Evolutionary conservation across 2,888 invertebrate species (phyloP).

Genomic region (Miltochrista miniata): DNA sequence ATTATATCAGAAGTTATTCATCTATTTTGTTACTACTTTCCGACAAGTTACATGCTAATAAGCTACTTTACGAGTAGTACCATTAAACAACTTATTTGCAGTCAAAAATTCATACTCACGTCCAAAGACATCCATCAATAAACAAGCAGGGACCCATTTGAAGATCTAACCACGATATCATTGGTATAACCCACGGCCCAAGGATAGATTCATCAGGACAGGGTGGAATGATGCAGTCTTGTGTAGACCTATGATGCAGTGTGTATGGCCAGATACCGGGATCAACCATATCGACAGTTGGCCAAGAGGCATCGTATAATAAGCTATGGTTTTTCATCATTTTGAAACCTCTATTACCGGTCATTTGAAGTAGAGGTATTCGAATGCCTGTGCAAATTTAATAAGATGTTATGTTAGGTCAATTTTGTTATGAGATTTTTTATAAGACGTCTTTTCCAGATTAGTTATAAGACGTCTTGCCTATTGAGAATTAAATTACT

Average conservation of each 20-base stretch:
- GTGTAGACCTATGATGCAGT: conserved; percentile 81
- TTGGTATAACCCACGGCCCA: conserved; percentile 87
- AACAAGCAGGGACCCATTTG: conserved; percentile 80
- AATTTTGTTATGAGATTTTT: too few relatives aligned
- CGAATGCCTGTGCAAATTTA: conserved; percentile 64
- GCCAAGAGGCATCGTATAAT: conserved; percentile 86
- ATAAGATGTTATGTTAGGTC: too few relatives aligned
- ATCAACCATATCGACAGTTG: conserved; percentile 60
- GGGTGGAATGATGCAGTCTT: conserved; percentile 81
- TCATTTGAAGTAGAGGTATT: conserved; percentile 82
- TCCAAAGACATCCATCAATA: conserved; percentile 78
- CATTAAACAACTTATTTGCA: too few relatives aligned
- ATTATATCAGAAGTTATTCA: too few relatives aligned
- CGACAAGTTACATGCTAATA: too few relatives aligned
- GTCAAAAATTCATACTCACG: conserved; percentile 57
- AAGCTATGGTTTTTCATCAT: conserved; percentile 79
- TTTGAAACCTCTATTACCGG: conserved; percentile 82
- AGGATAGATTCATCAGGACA: conserved; percentile 84
- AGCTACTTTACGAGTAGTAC: too few relatives aligned
- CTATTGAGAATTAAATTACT: too few relatives aligned
- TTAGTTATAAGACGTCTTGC: too few relatives aligned
- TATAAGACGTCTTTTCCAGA: too few relatives aligned
- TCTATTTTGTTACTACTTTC: too few relatives aligned
- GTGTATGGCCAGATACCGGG: conserved; percentile 88
- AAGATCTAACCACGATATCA: conserved; percentile 81